Percentiles rank a stretch among this genome's conserved stretches.
Evolutionary conservation across 2,797 vertebrate species (phyloP).

Genomic region (Nannoperca obscura): DNA sequence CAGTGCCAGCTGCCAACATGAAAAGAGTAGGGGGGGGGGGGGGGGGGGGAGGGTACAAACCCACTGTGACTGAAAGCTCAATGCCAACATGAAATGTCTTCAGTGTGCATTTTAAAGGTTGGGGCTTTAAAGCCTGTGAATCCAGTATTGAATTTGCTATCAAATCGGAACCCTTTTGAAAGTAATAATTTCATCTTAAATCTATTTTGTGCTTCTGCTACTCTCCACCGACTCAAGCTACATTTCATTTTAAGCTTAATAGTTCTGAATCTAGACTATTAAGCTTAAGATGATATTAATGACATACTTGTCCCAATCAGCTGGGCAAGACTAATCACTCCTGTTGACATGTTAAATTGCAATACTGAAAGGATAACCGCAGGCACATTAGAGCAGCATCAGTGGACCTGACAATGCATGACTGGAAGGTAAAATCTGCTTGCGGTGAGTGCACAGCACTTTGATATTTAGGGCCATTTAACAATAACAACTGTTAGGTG

Average conservation of each 20-base stretch:
- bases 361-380: background rate
- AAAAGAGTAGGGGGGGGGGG: conserved; percentile 40
- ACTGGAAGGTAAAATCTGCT: background rate
- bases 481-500: background rate
- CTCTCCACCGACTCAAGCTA: background rate
- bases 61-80: conserved; percentile 36
- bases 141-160: background rate
- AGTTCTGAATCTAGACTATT: too few relatives aligned
- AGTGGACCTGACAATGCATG: background rate
- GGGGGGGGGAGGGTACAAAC: too few relatives aligned
- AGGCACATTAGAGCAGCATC: background rate
- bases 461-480: background rate
- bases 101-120: background rate
- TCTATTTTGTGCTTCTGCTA: background rate
- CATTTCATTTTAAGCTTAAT: too few relatives aligned
- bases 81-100: conserved; percentile 13
- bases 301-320: background rate
- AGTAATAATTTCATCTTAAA: background rate
- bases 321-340: background rate
- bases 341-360: background rate
- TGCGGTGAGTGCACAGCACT: background rate
- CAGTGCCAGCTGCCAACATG: conserved; percentile 68
- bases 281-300: background rate
- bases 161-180: background rate
- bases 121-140: background rate